Conservation (phyloP, 1,140 invertebrate species). For the Aporrectodea caliginosa region DNA sequence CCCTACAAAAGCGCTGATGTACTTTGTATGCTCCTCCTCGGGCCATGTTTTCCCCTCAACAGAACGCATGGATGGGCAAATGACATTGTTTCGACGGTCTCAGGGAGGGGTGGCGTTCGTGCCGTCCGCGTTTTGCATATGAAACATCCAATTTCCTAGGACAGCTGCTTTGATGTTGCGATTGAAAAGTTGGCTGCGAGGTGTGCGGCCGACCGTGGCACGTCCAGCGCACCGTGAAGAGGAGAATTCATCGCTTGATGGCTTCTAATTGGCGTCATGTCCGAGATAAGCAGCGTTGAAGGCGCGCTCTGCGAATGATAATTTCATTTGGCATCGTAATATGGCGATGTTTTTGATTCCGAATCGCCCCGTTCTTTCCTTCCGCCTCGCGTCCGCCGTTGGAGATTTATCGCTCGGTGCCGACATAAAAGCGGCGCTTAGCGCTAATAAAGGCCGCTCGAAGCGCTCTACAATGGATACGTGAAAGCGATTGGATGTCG, state of each 20-base stretch:
- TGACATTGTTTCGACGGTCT: too few relatives aligned
- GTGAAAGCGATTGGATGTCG: too few relatives aligned
- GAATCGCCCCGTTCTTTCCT: not conserved
- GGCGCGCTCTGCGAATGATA: not conserved
- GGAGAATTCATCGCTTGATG: not conserved
- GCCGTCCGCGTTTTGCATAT: not conserved
- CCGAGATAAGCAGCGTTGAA: too few relatives aligned
- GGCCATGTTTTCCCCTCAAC: too few relatives aligned
- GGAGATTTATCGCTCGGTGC: not conserved
- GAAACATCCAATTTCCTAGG: not conserved
- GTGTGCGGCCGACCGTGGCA: not conserved
- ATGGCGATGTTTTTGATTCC: not conserved
- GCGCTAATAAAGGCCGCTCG: not conserved
- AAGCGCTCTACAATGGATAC: too few relatives aligned
- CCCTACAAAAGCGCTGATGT: too few relatives aligned
- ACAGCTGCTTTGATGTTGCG: not conserved
- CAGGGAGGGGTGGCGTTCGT: too few relatives aligned
- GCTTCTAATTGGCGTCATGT: not conserved
- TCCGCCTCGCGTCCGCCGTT: not conserved
- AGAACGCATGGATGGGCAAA: too few relatives aligned
- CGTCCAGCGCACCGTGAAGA: not conserved
- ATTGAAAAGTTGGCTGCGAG: not conserved
- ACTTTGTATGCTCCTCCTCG: too few relatives aligned
- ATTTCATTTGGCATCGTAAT: not conserved
- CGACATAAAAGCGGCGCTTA: not conserved